These are phyloP conservation scores for Apistogramma diplotaenia DNA, from an alignment of 2,113 vertebrate species.

Conservation along the genomic window DNA sequence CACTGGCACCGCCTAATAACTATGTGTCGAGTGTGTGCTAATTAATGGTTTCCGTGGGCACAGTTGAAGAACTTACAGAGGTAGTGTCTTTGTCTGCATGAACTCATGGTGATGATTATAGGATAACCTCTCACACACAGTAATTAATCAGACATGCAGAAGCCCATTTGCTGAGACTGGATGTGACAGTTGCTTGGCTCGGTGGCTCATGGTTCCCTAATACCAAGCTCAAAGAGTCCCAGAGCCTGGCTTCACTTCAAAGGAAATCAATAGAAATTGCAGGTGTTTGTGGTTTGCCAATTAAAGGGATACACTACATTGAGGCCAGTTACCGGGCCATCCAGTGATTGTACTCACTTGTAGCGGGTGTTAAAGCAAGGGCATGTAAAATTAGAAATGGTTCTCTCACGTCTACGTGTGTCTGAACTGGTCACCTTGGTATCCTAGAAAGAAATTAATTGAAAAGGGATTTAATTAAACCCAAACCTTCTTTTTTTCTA, in stretches of 20 bases:
- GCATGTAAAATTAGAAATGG: not conserved
- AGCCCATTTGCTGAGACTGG: slow-evolving; percentile 26
- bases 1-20: not conserved
- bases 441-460: no score
- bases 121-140: slow-evolving; percentile 58
- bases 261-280: slow-evolving; percentile 23
- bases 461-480: not conserved
- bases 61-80: slow-evolving; percentile 32
- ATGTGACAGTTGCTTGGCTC: slow-evolving; percentile 51
- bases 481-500: not conserved
- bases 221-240: slow-evolving; percentile 42
- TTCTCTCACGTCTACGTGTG: not conserved
- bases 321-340: not conserved
- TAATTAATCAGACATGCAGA: slow-evolving; percentile 66
- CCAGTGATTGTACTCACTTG: not conserved
- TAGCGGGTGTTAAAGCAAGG: not conserved
- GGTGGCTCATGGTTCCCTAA: slow-evolving; percentile 17
- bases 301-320: slow-evolving; percentile 13
- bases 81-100: slow-evolving; percentile 39
- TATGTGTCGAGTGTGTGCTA: slow-evolving; percentile 17
- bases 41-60: slow-evolving; percentile 55
- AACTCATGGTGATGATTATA: slow-evolving; percentile 54
- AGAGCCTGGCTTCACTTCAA: slow-evolving; percentile 25
- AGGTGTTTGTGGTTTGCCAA: slow-evolving; percentile 21
- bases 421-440: no score